phyloP scores from a whole-genome alignment of 2,113 vertebrate genomes.

The Archilochus colubris region DNA sequence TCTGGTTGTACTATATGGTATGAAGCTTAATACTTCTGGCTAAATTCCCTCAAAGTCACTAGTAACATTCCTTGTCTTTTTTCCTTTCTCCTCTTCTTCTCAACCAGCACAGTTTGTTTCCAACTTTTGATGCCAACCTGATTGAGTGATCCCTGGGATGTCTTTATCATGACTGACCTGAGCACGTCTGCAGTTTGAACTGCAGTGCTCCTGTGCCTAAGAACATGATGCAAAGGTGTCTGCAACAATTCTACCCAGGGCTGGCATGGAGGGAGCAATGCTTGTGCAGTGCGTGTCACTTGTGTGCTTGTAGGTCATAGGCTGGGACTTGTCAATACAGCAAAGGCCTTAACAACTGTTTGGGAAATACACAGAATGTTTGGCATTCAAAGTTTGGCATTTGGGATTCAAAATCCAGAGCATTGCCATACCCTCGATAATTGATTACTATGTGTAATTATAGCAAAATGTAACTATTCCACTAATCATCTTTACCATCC shows the following conservation, averaged over 20 bases:
- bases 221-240: not conserved
- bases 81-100: not conserved
- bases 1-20: not conserved
- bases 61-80: not conserved
- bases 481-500: not conserved
- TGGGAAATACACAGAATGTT: not conserved
- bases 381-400: not conserved
- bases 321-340: not conserved
- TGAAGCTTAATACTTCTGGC: not conserved
- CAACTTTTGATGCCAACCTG: not conserved
- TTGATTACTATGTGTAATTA: not conserved
- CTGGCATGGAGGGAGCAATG: not conserved
- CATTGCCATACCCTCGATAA: not conserved
- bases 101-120: not conserved
- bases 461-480: not conserved
- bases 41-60: not conserved
- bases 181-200: not conserved
- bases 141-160: not conserved
- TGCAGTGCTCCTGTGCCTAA: fast-evolving
- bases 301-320: fast-evolving
- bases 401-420: not conserved
- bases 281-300: not conserved
- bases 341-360: not conserved
- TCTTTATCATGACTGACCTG: not conserved
- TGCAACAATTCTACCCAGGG: not conserved